Percentiles rank a stretch among this genome's conserved stretches.
Conservation (phyloP, 2,888 invertebrate species). For the Trissonchulus latispiculum region DNA sequence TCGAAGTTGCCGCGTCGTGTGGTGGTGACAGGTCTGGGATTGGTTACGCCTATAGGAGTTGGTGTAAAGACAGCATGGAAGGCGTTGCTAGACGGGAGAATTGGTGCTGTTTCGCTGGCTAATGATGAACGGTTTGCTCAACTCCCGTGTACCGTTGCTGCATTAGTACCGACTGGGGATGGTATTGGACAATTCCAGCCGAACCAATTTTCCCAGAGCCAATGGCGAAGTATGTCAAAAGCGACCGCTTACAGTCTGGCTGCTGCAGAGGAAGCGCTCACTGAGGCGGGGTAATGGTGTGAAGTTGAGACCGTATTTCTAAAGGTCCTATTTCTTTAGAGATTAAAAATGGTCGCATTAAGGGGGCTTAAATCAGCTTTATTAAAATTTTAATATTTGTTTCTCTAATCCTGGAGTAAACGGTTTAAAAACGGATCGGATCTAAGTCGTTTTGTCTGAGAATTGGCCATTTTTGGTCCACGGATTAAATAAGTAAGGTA, state of each 20-base stretch:
- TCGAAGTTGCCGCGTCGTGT: too few relatives aligned
- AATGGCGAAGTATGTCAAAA: constrained; percentile 67
- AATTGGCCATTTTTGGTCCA: too few relatives aligned
- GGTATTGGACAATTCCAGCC: constrained; percentile 52
- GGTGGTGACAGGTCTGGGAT: constrained; percentile 78
- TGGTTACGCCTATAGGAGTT: constrained; percentile 74
- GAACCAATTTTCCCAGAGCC: constrained; percentile 55
- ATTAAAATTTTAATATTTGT: too few relatives aligned
- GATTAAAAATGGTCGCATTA: too few relatives aligned
- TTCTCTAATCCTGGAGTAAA: too few relatives aligned
- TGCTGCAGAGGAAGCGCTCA: constrained; percentile 75
- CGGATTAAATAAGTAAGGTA: too few relatives aligned
- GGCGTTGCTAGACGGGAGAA: constrained; percentile 61
- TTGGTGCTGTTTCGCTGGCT: constrained; percentile 62
- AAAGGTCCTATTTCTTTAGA: too few relatives aligned
- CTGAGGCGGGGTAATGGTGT: too few relatives aligned
- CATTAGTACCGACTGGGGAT: constrained; percentile 43
- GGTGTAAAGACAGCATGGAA: constrained; percentile 65
- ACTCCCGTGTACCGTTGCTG: constrained; percentile 65
- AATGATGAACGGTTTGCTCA: constrained; percentile 56
- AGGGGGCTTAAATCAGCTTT: too few relatives aligned
- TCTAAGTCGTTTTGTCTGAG: too few relatives aligned
- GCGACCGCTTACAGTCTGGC: constrained; percentile 69
- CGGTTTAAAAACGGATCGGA: too few relatives aligned
- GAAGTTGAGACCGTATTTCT: too few relatives aligned